Conservation (phyloP, 2,113 vertebrate genomes). For the Lichenostomus cassidix region DNA sequence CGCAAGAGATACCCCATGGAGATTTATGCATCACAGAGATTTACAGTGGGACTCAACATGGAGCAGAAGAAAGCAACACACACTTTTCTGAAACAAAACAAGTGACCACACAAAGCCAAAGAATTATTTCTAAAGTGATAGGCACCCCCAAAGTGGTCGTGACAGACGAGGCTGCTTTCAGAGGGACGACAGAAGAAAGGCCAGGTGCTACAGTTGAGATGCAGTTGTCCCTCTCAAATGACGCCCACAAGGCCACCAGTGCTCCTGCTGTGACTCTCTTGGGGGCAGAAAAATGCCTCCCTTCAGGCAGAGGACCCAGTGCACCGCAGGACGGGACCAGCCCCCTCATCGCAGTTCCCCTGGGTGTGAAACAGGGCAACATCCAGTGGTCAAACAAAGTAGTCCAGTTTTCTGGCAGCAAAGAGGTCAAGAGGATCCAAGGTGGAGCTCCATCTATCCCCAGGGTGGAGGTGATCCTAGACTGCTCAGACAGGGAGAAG, state of each 20-base stretch:
- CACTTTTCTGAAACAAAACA: constrained; percentile 43
- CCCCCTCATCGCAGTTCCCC: constrained; percentile 34
- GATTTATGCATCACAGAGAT: constrained; percentile 73
- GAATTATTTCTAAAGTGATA: constrained; percentile 35
- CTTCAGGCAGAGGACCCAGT: constrained; percentile 38
- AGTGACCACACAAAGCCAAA: constrained; percentile 58
- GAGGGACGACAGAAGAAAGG: constrained; percentile 26
- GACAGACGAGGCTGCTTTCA: constrained; percentile 32
- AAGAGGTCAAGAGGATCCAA: constrained; percentile 70
- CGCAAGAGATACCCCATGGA: constrained; percentile 26
- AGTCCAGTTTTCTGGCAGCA: constrained; percentile 67
- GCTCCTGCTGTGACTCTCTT: constrained; percentile 70
- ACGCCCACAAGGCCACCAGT: constrained; percentile 40
- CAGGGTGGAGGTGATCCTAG: constrained; percentile 83
- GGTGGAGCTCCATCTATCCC: constrained; percentile 64
- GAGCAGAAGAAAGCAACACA: constrained; percentile 59
- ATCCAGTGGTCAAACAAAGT: constrained; percentile 67
- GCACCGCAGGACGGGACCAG: background rate
- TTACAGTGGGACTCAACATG: constrained; percentile 63
- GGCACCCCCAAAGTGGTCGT: constrained; percentile 19
- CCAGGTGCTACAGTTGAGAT: constrained; percentile 82
- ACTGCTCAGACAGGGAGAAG: constrained; percentile 76
- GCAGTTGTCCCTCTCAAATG: constrained; percentile 83
- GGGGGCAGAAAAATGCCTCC: constrained; percentile 60
- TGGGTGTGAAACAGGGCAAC: constrained; percentile 28